A percentile compares a stretch with the other conserved stretches of the same genome.
Conservation (phyloP, 2,113 vertebrate genomes). For the Pleuronectes platessa region DNA sequence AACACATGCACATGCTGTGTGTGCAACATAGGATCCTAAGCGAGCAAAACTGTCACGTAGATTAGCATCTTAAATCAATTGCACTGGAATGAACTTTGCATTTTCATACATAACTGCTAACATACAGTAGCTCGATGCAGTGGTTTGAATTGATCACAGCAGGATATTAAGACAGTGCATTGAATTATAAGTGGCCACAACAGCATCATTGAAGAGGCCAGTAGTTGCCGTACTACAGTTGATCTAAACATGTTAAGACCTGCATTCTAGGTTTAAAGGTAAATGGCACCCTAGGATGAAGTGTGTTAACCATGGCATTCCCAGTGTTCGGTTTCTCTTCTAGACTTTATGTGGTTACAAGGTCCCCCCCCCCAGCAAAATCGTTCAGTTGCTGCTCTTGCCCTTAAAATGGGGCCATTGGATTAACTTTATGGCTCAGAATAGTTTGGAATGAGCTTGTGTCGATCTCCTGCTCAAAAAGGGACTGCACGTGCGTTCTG, state of each 20-base stretch:
- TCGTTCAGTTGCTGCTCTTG: neutral
- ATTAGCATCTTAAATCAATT: slow-evolving; percentile 1
- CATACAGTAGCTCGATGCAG: too few relatives aligned
- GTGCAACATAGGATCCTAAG: neutral
- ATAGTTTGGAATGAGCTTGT: slow-evolving; percentile 16
- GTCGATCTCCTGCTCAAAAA: slow-evolving; percentile 40
- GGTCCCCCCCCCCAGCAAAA: neutral
- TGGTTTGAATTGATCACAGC: neutral
- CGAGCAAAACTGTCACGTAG: slow-evolving; percentile 1
- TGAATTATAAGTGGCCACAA: neutral
- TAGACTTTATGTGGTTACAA: neutral
- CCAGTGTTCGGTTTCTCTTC: neutral
- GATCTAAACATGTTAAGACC: neutral
- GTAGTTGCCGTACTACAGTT: neutral
- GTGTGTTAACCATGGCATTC: neutral
- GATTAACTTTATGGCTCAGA: slow-evolving; percentile 22
- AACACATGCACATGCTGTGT: neutral
- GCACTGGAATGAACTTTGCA: too few relatives aligned
- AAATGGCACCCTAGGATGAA: neutral
- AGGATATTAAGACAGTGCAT: neutral
- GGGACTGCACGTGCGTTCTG: neutral
- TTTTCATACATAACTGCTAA: too few relatives aligned
- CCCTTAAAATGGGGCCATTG: neutral
- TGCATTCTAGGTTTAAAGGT: neutral
- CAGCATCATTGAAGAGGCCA: neutral